phyloP scores from a whole-genome alignment of 1,140 invertebrate species.

The Heliothis subflexa region DNA sequence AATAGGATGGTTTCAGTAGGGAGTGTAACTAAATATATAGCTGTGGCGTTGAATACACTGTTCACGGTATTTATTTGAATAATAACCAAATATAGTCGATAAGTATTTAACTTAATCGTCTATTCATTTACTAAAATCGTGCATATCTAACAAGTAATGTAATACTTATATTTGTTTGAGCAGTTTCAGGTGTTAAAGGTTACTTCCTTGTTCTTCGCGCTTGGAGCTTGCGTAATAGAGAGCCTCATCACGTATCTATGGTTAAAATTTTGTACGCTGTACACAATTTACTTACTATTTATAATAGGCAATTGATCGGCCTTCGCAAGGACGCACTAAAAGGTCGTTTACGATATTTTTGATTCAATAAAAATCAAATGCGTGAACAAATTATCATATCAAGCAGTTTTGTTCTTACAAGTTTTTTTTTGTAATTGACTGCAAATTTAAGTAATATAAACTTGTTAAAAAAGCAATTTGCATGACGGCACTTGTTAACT shows the following conservation, averaged over 20 bases:
- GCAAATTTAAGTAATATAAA: conserved; percentile 44
- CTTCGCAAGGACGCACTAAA: conserved; percentile 78
- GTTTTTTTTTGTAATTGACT: conserved; percentile 41
- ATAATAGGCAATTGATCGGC: conserved; percentile 74
- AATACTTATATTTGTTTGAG: conserved; percentile 73
- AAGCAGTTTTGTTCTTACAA: conserved; percentile 47
- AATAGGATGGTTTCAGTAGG: background rate
- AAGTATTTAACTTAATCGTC: conserved; percentile 55
- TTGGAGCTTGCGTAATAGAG: conserved; percentile 66
- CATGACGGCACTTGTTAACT: conserved; percentile 43
- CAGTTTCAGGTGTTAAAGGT: conserved; percentile 75
- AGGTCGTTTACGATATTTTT: conserved; percentile 65
- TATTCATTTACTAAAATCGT: conserved; percentile 68
- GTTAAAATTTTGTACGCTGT: conserved; percentile 66
- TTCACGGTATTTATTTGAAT: conserved; percentile 38
- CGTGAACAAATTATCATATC: conserved; percentile 54
- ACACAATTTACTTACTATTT: conserved; percentile 65
- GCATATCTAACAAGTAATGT: conserved; percentile 67
- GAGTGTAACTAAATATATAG: conserved; percentile 19
- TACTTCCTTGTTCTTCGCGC: conserved; percentile 72
- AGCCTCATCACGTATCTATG: conserved; percentile 53
- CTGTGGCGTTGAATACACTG: conserved; percentile 23
- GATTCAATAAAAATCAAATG: conserved; percentile 60
- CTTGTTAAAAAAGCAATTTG: conserved; percentile 62
- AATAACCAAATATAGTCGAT: conserved; percentile 38